phyloP scores from a whole-genome alignment of 1,140 invertebrate species.

The Carcinoscorpius rotundicauda region DNA sequence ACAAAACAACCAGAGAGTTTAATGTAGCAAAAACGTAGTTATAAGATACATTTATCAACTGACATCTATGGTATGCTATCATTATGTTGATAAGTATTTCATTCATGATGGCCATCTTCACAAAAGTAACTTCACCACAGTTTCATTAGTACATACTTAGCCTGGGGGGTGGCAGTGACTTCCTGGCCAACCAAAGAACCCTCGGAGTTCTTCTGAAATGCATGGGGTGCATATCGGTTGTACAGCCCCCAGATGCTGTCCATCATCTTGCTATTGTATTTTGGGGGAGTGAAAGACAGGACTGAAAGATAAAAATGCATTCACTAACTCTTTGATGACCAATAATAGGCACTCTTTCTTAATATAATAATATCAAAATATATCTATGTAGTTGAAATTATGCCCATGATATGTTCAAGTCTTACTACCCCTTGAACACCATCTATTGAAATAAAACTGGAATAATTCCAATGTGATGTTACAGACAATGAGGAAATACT shows the following conservation, averaged over 20 bases:
- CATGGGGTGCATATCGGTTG: conserved; percentile 71
- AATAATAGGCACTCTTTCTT: not conserved
- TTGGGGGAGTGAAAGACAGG: conserved; percentile 37
- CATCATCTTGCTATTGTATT: conserved; percentile 76
- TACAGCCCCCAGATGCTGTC: conserved; percentile 81
- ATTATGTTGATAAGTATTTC: no score
- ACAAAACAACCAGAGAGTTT: no score
- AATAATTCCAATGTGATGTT: no score
- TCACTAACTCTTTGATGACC: conserved; percentile 9
- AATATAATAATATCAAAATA: not conserved
- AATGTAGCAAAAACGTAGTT: no score
- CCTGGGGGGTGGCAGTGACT: conserved; percentile 11
- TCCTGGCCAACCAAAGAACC: conserved; percentile 18
- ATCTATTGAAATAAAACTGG: no score
- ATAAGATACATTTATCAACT: no score
- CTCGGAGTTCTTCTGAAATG: conserved; percentile 57
- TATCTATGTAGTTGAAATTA: not conserved
- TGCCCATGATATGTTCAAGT: not conserved
- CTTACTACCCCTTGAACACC: not conserved
- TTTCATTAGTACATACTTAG: conserved; percentile 13
- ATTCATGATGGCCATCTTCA: no score
- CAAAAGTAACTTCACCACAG: no score
- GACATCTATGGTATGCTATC: no score
- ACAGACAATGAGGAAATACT: no score
- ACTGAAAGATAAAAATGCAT: not conserved